Base-by-base conservation (phyloP, 2,797 vertebrate species). In the Gallinago nigripennis region DNA sequence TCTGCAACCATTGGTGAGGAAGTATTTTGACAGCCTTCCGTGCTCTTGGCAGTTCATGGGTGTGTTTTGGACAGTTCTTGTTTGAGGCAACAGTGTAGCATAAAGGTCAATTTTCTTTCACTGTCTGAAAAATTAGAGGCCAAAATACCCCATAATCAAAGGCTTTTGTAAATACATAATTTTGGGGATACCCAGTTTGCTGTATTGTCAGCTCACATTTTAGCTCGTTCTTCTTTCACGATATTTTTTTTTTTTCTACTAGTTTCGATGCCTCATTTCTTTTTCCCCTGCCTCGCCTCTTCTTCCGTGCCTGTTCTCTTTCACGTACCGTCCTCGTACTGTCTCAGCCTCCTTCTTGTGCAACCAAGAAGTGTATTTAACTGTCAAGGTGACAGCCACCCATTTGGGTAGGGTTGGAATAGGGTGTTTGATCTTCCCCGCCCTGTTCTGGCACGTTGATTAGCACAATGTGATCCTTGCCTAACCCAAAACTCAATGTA, bases 371-470 rank as follows among this genome's bases (percentile, higher is more conserved):
- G 37, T 9, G 17, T 57, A 11, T 18, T 83, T 73, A 65, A 37
- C 58, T 4, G 3, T 37, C 72, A 60, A 60, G 37, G 28, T 71
- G 65, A n/a, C 41, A 43, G 16, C 4, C 20, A 53, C 12, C 6
- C n/a, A 5, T 19, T 50, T 71, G 20, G 18, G 5, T 48, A 66
- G 63, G 33, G 8, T 23, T 63, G 43, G 16, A 88, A 69, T 16
- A 65, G 41, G 18, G 6, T 54, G 23, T 37, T 37, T 31, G 56
- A 18, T 53, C 25, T 9, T 2, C 0, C 1, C 18, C 5, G 3
- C 46, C 46, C 46, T 4, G 11, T 48, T 48, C 46, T 24, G 46
- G 10, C 64, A 37, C 16, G 33, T 16, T 11, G 15, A 21, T 90
- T 30, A 69, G 69, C 19, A 72, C 64, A 66, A 43, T 37, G 18